Evolutionary conservation across 2,797 vertebrate species (phyloP).

Genomic region (Zenarchopterus dispar): DNA sequence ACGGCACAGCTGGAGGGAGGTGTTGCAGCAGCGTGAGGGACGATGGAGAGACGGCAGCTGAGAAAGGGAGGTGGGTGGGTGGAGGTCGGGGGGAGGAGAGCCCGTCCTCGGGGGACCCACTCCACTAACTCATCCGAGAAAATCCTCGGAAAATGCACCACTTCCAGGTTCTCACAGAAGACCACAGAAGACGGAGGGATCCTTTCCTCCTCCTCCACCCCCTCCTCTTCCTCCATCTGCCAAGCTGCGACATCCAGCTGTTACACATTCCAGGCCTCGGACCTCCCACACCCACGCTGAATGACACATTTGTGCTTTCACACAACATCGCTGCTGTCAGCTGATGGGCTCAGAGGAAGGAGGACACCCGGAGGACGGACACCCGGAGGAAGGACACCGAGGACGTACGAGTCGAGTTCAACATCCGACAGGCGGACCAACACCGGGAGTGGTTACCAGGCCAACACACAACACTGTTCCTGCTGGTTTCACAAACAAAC

Average conservation of each 20-base stretch:
- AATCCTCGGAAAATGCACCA: slow-evolving; percentile 54
- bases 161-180: slow-evolving; percentile 72
- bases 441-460: no score
- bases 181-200: slow-evolving; percentile 24
- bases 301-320: slow-evolving; percentile 39
- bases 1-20: slow-evolving; percentile 10
- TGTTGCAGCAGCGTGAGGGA: slow-evolving; percentile 25
- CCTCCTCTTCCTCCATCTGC: slow-evolving; percentile 53
- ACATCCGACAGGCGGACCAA: no score
- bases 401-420: no score
- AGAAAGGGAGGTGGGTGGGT: not conserved
- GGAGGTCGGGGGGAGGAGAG: slow-evolving; percentile 15
- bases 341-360: not conserved
- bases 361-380: no score
- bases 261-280: slow-evolving; percentile 68
- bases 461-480: no score
- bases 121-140: slow-evolving; percentile 59
- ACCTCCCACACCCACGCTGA: slow-evolving; percentile 70
- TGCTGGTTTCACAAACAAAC: no score
- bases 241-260: slow-evolving; percentile 69
- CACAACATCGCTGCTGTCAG: slow-evolving; percentile 2
- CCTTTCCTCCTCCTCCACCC: slow-evolving; percentile 25
- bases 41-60: slow-evolving; percentile 61
- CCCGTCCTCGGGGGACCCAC: slow-evolving; percentile 29
- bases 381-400: no score